Base-by-base conservation (phyloP, 2,888 invertebrate species). In the Cheilosia pagana region DNA sequence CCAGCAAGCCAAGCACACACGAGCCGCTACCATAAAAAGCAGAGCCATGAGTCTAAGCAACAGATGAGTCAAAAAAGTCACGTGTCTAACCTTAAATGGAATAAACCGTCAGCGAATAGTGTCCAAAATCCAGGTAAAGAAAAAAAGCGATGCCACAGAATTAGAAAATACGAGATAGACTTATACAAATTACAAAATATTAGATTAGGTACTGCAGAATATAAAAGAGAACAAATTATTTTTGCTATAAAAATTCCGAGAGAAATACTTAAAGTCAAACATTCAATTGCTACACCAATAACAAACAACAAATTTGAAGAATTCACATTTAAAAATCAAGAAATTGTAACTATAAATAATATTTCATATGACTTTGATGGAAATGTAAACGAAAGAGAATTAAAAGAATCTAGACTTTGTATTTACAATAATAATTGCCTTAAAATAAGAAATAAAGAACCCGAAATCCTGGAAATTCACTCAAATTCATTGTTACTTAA, bases 401-500 rank as follows among this genome's bases (percentile, higher is more conserved):
- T 25, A 25, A 25, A 25, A 25, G 50, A 50, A 50, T 50, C 50
- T 50, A 50, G 23, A 8, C 50, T 50, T 12, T 50, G 50, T 50
- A 50, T 50, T 50, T 50, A 21, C 23, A 7, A 53, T 25, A 25
- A 25, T 25, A 25, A 25, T 25, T 25, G 5, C 25, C 25, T 25
- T 25, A 25, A 25, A 25, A 25, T 25, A 25, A 25, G 25, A 28
- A 53, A 53, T n/a, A 53, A 12, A 53, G n/a, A 53, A 53, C 3
- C 53, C 8, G 28, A 53, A 28, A 14, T n/a, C 5, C 25, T 57
- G 14, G 57, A 57, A 35, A 39, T 35, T 57, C 19, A 57, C 16
- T 35, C 39, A 31, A 57, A 35, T 57, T 35, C 57, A 35, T 35
- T 57, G 25, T n/a, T 57, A 35, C 57, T 57, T 35, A 57, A 57